phyloP scores from a whole-genome alignment of 2,113 vertebrate species.

The Nannobrachium achirus region DNA sequence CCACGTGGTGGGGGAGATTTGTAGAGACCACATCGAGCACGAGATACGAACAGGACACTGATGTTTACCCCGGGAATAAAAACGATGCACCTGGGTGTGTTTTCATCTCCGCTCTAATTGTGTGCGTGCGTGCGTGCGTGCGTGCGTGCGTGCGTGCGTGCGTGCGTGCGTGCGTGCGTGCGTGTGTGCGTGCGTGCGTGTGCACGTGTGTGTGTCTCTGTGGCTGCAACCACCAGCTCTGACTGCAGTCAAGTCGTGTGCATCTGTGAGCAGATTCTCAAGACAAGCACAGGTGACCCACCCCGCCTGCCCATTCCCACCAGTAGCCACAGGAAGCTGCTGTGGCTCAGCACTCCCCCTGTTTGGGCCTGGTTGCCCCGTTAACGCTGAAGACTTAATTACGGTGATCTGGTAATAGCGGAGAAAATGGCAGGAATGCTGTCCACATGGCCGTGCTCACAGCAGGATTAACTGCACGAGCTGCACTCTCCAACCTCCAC shows the following conservation, averaged over 20 bases:
- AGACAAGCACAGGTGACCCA: slow-evolving; percentile 9
- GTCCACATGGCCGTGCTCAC: slow-evolving; percentile 73
- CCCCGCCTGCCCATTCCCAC: slow-evolving; percentile 5
- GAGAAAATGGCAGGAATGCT: slow-evolving; percentile 79
- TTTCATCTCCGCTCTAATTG: not conserved
- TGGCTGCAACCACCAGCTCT: not conserved
- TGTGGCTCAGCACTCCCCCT: slow-evolving; percentile 57
- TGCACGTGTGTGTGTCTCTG: not conserved
- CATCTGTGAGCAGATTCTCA: slow-evolving; percentile 38
- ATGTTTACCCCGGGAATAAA: slow-evolving; percentile 36
- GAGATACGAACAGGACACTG: slow-evolving; percentile 34
- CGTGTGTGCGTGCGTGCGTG: slow-evolving; percentile 4
- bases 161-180: not conserved
- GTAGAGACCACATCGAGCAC: slow-evolving; percentile 13
- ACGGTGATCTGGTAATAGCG: slow-evolving; percentile 76
- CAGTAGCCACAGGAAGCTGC: slow-evolving; percentile 61
- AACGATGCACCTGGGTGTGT: slow-evolving; percentile 22
- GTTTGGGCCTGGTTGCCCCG: slow-evolving; percentile 40
- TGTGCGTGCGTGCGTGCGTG: not conserved
- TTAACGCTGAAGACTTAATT: slow-evolving; percentile 75
- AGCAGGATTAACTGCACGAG: slow-evolving; percentile 79
- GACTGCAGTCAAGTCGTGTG: slow-evolving; percentile 32
- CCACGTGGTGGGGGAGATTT: slow-evolving; percentile 50
- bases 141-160: too few relatives aligned
- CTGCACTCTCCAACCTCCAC: slow-evolving; percentile 70